phyloP scores from a whole-genome alignment of 2,797 vertebrate species.

The Trichosurus vulpecula region DNA sequence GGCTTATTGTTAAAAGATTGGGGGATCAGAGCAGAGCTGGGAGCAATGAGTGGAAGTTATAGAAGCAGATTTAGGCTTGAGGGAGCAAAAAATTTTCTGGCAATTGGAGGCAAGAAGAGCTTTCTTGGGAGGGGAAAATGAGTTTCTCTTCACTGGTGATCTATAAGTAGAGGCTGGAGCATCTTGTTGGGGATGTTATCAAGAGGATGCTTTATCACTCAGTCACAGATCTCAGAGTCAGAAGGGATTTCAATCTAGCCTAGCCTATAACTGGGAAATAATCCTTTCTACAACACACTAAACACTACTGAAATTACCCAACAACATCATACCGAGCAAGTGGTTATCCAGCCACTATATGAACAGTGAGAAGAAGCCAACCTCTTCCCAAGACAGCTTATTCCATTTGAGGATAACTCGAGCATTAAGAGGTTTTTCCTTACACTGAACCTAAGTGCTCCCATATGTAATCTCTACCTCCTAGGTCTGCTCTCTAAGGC shows the following conservation, averaged over 20 bases:
- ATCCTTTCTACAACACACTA: background rate
- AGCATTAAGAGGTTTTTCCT: background rate
- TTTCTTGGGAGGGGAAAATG: background rate
- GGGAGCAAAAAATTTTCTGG: background rate
- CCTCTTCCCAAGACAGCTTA: background rate
- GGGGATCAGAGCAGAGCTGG: background rate
- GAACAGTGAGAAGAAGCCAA: background rate
- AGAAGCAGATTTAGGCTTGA: background rate
- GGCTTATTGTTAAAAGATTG: background rate
- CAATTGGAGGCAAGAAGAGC: background rate
- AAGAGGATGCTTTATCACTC: background rate
- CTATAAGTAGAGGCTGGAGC: background rate
- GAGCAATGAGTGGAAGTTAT: background rate
- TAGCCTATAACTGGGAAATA: background rate
- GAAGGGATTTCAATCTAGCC: background rate
- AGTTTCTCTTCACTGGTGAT: background rate
- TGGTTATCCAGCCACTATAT: background rate
- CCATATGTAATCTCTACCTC: too few species aligned
- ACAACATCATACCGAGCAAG: background rate
- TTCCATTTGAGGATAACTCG: background rate
- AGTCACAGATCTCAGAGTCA: background rate
- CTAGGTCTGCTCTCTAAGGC: background rate
- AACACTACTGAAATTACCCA: background rate
- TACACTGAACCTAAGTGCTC: background rate
- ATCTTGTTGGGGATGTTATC: background rate